Percentiles rank a stretch among this genome's conserved stretches.
Conservation (phyloP, 2,888 invertebrate genomes). For the Mythimna pallens region DNA sequence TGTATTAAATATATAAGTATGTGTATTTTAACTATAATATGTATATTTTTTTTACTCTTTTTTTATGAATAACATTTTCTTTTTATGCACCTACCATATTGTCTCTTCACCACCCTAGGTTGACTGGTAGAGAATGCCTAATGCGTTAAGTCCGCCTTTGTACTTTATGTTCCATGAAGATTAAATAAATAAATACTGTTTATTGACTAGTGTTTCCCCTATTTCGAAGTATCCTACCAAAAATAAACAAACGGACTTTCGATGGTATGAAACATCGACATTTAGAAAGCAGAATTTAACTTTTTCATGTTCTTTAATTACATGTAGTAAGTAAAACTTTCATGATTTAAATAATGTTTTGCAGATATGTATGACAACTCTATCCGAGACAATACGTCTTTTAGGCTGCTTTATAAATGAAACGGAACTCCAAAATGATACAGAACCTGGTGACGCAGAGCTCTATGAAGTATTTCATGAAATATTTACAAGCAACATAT, state of each 20-base stretch:
- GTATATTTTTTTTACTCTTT: too few relatives aligned
- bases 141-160: too few relatives aligned
- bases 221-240: background rate
- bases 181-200: too few relatives aligned
- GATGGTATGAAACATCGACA: too few relatives aligned
- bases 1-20: too few relatives aligned
- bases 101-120: too few relatives aligned
- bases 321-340: background rate
- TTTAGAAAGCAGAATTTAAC: background rate
- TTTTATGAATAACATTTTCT: too few relatives aligned
- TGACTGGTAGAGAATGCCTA: too few relatives aligned
- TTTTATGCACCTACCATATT: too few relatives aligned
- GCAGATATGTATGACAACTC: slow-evolving; percentile 97
- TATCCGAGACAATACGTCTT: slow-evolving; percentile 97
- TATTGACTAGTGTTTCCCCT: background rate
- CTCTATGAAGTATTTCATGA: slow-evolving; percentile 92
- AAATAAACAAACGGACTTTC: background rate
- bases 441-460: slow-evolving; percentile 83
- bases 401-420: slow-evolving; percentile 96
- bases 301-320: background rate
- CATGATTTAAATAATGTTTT: slow-evolving; percentile 41
- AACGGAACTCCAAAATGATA: slow-evolving; percentile 85
- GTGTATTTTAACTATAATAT: too few relatives aligned
- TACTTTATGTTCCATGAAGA: too few relatives aligned
- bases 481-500: slow-evolving; percentile 94